These are phyloP conservation scores for Crocallis elinguaria DNA, from an alignment of 2,888 invertebrate genomes.

Conservation along the genomic window DNA sequence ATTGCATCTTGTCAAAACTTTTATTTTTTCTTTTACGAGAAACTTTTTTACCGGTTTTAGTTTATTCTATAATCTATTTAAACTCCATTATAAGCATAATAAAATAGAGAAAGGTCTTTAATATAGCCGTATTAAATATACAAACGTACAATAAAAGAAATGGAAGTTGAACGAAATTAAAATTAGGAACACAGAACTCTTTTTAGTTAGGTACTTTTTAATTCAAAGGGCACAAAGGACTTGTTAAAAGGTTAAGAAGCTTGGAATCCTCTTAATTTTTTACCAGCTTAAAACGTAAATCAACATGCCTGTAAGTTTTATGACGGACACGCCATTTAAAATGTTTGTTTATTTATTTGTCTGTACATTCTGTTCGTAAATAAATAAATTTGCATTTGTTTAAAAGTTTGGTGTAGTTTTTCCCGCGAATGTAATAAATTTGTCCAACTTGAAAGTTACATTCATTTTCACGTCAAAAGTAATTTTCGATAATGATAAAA, in stretches of 20 bases:
- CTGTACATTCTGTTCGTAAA: too few species aligned
- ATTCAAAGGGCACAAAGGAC: constrained; percentile 30
- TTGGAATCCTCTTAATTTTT: constrained; percentile 1
- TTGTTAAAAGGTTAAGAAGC: constrained; percentile 31
- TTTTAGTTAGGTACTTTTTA: constrained; percentile 32
- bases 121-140: constrained; percentile 6
- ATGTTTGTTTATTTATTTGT: too few species aligned
- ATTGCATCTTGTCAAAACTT: too few species aligned
- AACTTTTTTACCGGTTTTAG: too few species aligned
- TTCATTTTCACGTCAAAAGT: too few species aligned
- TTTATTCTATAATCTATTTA: background rate
- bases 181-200: constrained; percentile 30
- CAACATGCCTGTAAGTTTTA: background rate
- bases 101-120: background rate
- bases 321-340: too few species aligned
- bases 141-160: constrained; percentile 17
- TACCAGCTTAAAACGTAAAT: background rate
- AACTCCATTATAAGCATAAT: background rate
- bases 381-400: too few species aligned
- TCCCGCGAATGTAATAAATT: too few species aligned
- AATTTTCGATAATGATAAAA: too few species aligned
- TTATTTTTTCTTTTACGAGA: too few species aligned
- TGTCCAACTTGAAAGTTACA: too few species aligned
- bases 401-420: too few species aligned
- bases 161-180: constrained; percentile 31